Percentiles rank a stretch among this genome's conserved stretches.
Conservation (phyloP, 2,113 vertebrate genomes). For the Engystomops pustulosus region DNA sequence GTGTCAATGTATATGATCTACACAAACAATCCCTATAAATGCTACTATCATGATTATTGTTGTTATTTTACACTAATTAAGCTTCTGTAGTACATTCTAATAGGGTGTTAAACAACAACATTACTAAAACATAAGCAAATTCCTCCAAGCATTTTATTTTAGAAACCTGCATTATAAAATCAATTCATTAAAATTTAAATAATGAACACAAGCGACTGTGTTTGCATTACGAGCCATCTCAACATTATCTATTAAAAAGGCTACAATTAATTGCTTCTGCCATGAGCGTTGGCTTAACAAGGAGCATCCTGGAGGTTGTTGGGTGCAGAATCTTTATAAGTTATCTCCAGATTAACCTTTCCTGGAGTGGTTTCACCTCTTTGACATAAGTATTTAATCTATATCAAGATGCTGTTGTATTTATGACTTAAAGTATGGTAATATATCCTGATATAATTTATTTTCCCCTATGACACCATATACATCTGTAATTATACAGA, state of each 20-base stretch:
- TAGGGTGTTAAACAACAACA: background rate
- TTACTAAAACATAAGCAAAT: conserved; percentile 9
- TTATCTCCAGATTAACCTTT: background rate
- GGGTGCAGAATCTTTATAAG: background rate
- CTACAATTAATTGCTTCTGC: conserved; percentile 12
- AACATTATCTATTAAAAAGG: background rate
- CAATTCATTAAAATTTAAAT: conserved; percentile 15
- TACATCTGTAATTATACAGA: conserved; percentile 83
- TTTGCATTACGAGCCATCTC: background rate
- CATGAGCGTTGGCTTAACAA: background rate
- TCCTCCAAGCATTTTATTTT: background rate
- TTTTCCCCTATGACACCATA: conserved; percentile 77
- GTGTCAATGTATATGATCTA: background rate
- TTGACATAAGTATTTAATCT: conserved; percentile 4
- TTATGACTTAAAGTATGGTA: conserved; percentile 67
- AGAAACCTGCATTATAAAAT: conserved; percentile 13
- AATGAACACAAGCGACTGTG: background rate
- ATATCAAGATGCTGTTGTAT: conserved; percentile 70
- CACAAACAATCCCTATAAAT: background rate
- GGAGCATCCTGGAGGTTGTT: background rate
- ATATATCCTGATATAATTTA: conserved; percentile 76
- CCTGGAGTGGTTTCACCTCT: background rate
- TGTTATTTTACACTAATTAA: conserved; percentile 1
- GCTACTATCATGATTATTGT: background rate
- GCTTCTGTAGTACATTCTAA: background rate